Evolutionary conservation across 2,113 vertebrate genomes (phyloP), one percentile per base, ranked within the genome.

Genomic region (Syrrhaptes paradoxus): DNA sequence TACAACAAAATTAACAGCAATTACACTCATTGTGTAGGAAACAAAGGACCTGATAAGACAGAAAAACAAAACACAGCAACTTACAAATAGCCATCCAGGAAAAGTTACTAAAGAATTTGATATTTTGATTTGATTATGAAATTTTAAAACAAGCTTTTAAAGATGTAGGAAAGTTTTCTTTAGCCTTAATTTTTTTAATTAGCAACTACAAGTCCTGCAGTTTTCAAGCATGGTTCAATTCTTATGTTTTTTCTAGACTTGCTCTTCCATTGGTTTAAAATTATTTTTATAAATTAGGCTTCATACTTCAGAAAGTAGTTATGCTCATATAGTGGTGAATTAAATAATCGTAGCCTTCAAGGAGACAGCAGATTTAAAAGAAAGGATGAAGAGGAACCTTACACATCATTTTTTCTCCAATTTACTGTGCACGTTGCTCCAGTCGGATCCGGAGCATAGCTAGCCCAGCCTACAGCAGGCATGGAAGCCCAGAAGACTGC

Each of bases 401-500:
- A 99, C 99, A 9, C 89, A 65, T 99, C 98, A 71, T 99, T 99
- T 85, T 98, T 97, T 87, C 99, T 97, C 99, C 99, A 99, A 90
- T 99, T 99, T 85, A 99, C 98, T 85, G 99, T 99, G 96, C 99
- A 99, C 0, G 99, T 99, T 14, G 99, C 99, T 86, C 99, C 99
- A 10, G 99, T 99, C 2, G 99, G 99, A 95, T 99, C 99, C 0
- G 99, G 99, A 71, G 99, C 99, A 4, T 99, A 99, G 89, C 98
- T 97, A 45, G 99, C 98, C 99, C 99, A 99, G 70, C 99, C 99
- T 48, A 98, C 52, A 10, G 98, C 61, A 4, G 99, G 99, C 99
- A 99, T 98, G 66, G 97, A 97, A 58, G 99, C 99, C 99, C 99
- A 99, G 92, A 99, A 99, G 31, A 99, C 93, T 10, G 99, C 99